Evolutionary conservation across 2,888 invertebrate genomes (phyloP), one percentile per base, ranked within the genome.

Genomic region (Artemia sinica): DNA sequence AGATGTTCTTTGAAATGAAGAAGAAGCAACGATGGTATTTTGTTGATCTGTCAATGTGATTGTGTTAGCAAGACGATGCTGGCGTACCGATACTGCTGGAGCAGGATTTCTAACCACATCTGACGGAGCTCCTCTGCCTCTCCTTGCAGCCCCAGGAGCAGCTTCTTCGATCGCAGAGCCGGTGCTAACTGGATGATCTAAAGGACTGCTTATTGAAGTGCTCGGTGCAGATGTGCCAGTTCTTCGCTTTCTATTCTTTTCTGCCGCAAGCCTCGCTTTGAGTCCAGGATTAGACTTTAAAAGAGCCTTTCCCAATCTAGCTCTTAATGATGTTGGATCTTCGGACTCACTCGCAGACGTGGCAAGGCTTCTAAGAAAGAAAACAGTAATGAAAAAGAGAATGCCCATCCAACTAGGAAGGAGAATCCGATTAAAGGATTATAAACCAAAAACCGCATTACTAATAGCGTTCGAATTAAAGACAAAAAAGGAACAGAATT

Each of bases 231-330:
- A n/a, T 11, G 28, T 2, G 1, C 14, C 63, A 10, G 14, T 9
- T 58, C 63, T 58, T 58, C 28, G 63, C 63, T 58, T 28, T 58
- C 11, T 58, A 8, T n/a, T 28, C 28, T 9, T 58, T 58, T 58
- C 63, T n/a, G 63, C 63, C 8, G 8, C 28, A 28, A 58, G 63
- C 14, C 63, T n/a, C 14, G 63, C 63, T 58, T 58, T 58, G 8
- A 58, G 63, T 28, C 14, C 63, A n/a, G 63, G 63, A 28, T 58
- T 58, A 18, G 63, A 58, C 10, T 58, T 58, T 9, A 58, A 58
- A n/a, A 58, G 63, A 9, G 63, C 63, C 28, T 58, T 58, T 28
- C 63, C 63, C 28, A 58, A 58, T n/a, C 63, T n/a, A n/a, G 63
- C 28, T 58, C 63, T n/a, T 28, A 58, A 28, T 58, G 63, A 58